Evolutionary conservation across 2,113 vertebrate species (phyloP), one percentile per base, ranked within the genome.

Genomic region (Todiramphus chloris): DNA sequence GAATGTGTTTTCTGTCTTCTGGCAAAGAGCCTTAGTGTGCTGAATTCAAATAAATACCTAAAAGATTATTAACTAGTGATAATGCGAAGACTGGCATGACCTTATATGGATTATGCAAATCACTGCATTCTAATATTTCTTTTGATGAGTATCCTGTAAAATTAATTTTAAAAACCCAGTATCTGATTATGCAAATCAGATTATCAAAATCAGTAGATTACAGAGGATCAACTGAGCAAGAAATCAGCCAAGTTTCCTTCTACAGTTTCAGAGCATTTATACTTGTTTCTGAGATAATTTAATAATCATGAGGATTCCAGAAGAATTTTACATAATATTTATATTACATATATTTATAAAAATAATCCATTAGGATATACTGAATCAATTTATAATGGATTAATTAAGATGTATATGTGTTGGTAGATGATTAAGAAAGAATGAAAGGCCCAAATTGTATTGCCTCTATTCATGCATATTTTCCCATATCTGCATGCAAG

Each of bases 401-500:
- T 13, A 64, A 11, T 55, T 59, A 31, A 12, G 12, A 39, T 53
- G 13, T 31, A 3, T 28, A 16, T 53, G 3, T 66, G 7, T 37
- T 64, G 44, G 21, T 9, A 60, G 35, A 75, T 66, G 35, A 55
- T 16, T 55, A 64, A 60, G n/a, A 44, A 60, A 56, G 64, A 68
- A 23, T 25, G 20, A 55, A 50, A 55, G 9, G 16, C 69, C 31
- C 44, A n/a, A 20, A 31, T 8, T 74, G 7, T 19, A 18, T 66
- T 73, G 37, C 39, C 21, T 82, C 43, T 74, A 12, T 39, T 59
- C 16, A 43, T 19, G 33, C 3, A 6, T 13, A 16, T 12, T 64
- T 68, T 69, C n/a, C 28, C 10, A 14, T 78, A 64, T 27, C 55
- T 4, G 1, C 8, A 39, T 0, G 0, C 37, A 64, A 59, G n/a